These are phyloP conservation scores for Crypturellus tataupa DNA, from an alignment of 2,797 vertebrate genomes.

Conservation along the genomic window DNA sequence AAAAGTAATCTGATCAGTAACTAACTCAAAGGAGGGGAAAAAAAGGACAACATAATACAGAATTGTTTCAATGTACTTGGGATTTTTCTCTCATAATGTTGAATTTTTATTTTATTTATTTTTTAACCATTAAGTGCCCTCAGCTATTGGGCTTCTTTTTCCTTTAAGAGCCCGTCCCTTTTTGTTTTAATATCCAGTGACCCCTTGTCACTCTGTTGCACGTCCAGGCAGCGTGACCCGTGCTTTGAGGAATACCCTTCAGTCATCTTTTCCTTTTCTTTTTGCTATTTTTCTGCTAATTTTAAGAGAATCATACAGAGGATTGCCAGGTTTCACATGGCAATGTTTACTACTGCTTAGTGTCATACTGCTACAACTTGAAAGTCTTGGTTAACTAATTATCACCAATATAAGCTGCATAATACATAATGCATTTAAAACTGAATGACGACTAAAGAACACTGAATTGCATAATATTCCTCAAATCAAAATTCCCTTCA, in stretches of 20 bases:
- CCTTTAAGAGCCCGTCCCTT: neutral
- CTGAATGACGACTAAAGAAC: neutral
- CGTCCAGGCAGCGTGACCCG: too few species aligned
- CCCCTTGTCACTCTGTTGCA: neutral
- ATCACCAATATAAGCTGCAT: neutral
- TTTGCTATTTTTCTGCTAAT: neutral
- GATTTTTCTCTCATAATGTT: neutral
- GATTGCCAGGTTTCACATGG: slow-evolving; percentile 20
- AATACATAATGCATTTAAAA: neutral
- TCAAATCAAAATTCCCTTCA: neutral
- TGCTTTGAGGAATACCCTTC: neutral
- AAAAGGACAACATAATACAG: neutral
- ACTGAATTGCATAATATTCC: neutral
- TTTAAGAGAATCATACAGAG: neutral
- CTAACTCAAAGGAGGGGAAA: neutral
- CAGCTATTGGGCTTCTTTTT: neutral
- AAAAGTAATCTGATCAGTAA: neutral
- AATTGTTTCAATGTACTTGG: neutral
- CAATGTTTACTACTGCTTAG: neutral
- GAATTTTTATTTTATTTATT: neutral
- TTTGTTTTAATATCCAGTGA: neutral
- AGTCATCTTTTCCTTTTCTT: neutral
- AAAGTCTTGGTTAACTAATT: slow-evolving; percentile 34
- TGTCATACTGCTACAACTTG: neutral
- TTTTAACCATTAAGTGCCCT: neutral